These are phyloP conservation scores for Nothura maculosa DNA, from an alignment of 2,797 vertebrate species.

Conservation along the genomic window DNA sequence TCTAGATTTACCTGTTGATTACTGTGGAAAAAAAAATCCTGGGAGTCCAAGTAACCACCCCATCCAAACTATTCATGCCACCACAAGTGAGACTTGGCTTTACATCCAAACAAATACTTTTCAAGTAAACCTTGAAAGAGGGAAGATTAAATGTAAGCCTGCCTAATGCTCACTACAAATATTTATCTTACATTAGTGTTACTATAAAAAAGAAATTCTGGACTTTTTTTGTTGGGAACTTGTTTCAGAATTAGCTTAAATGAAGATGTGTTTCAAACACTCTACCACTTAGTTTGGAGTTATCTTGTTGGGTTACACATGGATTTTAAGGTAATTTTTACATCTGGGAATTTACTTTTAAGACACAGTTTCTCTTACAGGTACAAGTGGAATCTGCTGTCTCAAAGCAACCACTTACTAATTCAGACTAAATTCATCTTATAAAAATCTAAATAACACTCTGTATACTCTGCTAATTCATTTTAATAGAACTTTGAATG, in stretches of 20 bases:
- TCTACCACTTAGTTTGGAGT: constrained; percentile 12
- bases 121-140: not conserved
- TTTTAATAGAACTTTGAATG: constrained; percentile 22
- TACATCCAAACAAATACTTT: not conserved
- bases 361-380: constrained; percentile 8
- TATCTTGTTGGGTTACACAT: not conserved
- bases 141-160: not conserved
- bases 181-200: not conserved
- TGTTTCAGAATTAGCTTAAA: constrained; percentile 1
- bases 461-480: not conserved
- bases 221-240: not conserved
- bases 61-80: not conserved
- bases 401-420: constrained; percentile 44
- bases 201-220: not conserved
- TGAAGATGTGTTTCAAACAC: not conserved
- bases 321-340: constrained; percentile 10
- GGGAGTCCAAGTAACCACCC: not conserved
- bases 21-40: not conserved
- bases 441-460: constrained; percentile 14
- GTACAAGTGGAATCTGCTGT: constrained; percentile 26
- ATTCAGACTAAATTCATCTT: constrained; percentile 52
- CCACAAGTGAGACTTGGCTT: not conserved
- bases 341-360: not conserved
- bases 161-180: not conserved
- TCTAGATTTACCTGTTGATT: not conserved